Evolutionary conservation across 2,797 vertebrate genomes (phyloP).

Genomic region (Diplodus puntazzo): DNA sequence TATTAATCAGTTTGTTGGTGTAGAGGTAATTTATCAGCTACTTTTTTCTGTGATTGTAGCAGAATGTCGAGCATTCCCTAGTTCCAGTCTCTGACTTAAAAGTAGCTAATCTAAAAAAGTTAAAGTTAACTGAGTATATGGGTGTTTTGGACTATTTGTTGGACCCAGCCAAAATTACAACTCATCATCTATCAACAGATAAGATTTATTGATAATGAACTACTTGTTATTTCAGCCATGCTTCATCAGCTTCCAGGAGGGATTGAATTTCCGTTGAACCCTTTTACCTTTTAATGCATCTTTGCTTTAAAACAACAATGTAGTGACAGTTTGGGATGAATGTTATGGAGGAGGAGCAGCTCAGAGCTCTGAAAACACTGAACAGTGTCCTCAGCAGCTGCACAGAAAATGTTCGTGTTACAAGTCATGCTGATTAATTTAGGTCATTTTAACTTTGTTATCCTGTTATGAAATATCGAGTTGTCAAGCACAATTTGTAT

Average conservation of each 20-base stretch:
- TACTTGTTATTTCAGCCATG: neutral
- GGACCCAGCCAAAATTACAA: neutral
- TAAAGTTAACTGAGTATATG: neutral
- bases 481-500: neutral
- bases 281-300: neutral
- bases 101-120: too few species aligned
- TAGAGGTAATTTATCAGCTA: neutral
- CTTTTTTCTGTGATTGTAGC: neutral
- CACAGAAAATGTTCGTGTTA: neutral
- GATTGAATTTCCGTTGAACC: neutral
- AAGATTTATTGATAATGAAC: neutral
- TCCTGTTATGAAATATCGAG: neutral
- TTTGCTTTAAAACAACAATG: neutral
- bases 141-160: neutral
- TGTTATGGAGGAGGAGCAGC: neutral
- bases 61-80: neutral
- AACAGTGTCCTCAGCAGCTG: neutral
- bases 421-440: neutral
- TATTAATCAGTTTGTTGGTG: neutral
- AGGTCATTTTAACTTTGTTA: neutral
- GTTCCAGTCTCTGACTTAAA: neutral
- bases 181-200: neutral
- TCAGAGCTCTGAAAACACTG: neutral
- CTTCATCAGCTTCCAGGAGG: neutral
- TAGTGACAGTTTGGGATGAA: neutral